Conservation (phyloP, 2,113 vertebrate genomes). For the Canis aureus region DNA sequence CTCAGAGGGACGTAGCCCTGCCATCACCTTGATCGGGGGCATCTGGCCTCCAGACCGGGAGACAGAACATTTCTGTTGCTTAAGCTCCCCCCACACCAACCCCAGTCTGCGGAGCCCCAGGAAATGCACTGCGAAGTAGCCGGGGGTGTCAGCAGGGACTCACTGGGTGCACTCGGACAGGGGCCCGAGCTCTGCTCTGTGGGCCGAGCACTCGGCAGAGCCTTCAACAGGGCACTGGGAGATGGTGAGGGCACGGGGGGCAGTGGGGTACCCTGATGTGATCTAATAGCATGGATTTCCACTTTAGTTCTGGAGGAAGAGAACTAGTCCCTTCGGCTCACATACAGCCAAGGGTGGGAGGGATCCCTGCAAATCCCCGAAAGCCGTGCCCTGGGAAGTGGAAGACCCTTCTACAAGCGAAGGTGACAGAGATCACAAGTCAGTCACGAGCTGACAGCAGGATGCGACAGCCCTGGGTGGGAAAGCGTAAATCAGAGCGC, state of each 20-base stretch:
- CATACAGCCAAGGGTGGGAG: not conserved
- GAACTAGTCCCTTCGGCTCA: not conserved
- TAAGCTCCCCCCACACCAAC: not conserved
- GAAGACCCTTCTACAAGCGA: not conserved
- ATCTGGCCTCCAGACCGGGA: not conserved
- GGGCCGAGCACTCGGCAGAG: accelerated
- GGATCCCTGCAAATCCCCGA: not conserved
- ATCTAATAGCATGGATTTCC: not conserved
- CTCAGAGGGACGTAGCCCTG: not conserved
- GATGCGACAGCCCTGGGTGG: accelerated
- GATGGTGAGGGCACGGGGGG: not conserved
- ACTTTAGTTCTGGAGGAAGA: accelerated
- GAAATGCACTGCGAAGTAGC: not conserved
- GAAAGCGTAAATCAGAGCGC: accelerated
- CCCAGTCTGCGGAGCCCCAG: not conserved
- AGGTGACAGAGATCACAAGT: accelerated
- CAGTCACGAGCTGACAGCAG: accelerated
- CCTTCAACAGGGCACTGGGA: not conserved
- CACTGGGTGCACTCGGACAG: accelerated
- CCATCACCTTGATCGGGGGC: not conserved
- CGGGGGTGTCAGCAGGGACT: accelerated
- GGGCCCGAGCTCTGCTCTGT: not conserved
- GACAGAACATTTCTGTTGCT: not conserved
- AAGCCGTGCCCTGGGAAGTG: no score
- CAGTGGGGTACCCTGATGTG: not conserved